phyloP scores from a whole-genome alignment of 2,888 invertebrate genomes.

The Heliconius hortense region DNA sequence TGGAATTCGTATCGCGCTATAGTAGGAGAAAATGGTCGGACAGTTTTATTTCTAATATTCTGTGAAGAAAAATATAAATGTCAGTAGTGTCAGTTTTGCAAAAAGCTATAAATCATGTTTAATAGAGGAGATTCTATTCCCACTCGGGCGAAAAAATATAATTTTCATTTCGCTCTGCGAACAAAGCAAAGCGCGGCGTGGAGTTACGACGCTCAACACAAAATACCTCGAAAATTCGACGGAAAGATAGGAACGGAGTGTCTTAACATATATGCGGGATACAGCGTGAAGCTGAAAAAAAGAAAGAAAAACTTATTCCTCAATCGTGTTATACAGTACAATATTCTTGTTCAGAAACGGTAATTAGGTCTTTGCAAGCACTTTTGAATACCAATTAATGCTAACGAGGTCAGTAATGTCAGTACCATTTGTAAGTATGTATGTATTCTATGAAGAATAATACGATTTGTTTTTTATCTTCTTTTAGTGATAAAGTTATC shows the following conservation, averaged over 20 bases:
- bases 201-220: too few relatives aligned
- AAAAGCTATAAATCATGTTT: too few relatives aligned
- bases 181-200: too few relatives aligned
- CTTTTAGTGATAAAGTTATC: neutral
- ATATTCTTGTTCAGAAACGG: neutral
- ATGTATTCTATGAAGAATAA: neutral
- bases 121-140: too few relatives aligned
- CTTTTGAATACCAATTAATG: constrained; percentile 2
- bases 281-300: neutral
- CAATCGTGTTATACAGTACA: neutral
- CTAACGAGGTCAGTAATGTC: constrained; percentile 7
- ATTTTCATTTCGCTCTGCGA: too few relatives aligned
- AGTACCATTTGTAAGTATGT: neutral
- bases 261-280: neutral
- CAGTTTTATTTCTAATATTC: too few relatives aligned
- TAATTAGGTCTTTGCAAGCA: constrained; percentile 12
- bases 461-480: neutral
- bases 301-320: neutral
- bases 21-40: too few relatives aligned
- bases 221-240: neutral
- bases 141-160: too few relatives aligned
- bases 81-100: too few relatives aligned
- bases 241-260: neutral
- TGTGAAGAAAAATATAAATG: too few relatives aligned
- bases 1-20: too few relatives aligned